These are phyloP conservation scores for Calyptommatus sinebrachiatus DNA, from an alignment of 2,113 vertebrate genomes.

Conservation along the genomic window DNA sequence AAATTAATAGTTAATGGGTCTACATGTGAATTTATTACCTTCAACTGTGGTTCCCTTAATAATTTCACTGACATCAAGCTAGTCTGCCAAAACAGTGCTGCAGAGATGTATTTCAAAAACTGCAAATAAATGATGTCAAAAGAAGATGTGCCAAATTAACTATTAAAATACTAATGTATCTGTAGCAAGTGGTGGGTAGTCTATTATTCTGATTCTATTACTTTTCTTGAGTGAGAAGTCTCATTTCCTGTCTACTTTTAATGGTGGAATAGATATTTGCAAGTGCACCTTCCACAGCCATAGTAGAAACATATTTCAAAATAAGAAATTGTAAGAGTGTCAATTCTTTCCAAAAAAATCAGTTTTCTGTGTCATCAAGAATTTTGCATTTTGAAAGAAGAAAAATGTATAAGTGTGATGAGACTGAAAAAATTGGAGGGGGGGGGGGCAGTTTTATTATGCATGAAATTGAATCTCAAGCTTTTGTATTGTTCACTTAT, in stretches of 20 bases:
- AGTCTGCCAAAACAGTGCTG: constrained; percentile 41
- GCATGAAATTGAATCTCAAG: constrained; percentile 21
- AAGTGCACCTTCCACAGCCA: constrained; percentile 6
- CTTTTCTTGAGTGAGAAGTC: neutral
- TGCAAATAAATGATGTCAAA: constrained; percentile 30
- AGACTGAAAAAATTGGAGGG: neutral
- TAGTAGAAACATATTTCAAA: constrained; percentile 17
- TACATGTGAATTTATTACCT: constrained; percentile 40
- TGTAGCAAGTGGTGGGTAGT: neutral
- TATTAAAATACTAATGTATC: constrained; percentile 42
- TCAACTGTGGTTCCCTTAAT: constrained; percentile 32
- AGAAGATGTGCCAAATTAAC: constrained; percentile 30
- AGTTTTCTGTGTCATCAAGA: neutral
- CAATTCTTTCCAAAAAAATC: neutral
- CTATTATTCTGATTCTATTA: constrained; percentile 23
- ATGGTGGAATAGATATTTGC: constrained; percentile 19
- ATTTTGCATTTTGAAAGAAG: neutral
- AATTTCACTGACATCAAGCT: constrained; percentile 10
- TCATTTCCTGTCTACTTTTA: constrained; percentile 27
- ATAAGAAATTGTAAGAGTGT: constrained; percentile 1
- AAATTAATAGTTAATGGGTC: constrained; percentile 52
- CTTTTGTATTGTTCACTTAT: neutral
- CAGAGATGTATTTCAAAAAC: constrained; percentile 31
- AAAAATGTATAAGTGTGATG: neutral
- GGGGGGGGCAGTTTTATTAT: constrained; percentile 5